Percentiles rank a stretch among this genome's conserved stretches.
Conservation (phyloP, 2,113 vertebrate genomes). For the Psittacus erithacus region DNA sequence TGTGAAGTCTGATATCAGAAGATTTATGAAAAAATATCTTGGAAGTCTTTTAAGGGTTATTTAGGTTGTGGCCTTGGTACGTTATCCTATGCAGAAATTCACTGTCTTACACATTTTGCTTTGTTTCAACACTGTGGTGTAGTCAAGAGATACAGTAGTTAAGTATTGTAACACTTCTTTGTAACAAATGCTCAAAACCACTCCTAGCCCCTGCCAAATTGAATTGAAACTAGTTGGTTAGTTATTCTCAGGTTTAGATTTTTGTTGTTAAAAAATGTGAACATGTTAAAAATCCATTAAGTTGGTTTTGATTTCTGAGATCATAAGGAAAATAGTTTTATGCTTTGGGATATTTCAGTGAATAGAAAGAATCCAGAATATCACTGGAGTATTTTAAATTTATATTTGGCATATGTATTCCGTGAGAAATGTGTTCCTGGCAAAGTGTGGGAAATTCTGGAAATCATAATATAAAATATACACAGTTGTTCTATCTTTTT, state of each 20-base stretch:
- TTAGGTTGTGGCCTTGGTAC: background rate
- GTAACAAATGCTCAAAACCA: background rate
- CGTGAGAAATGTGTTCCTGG: background rate
- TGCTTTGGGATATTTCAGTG: background rate
- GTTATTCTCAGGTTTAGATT: background rate
- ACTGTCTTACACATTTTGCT: background rate
- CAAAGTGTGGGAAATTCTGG: conserved; percentile 34
- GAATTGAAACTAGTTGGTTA: background rate
- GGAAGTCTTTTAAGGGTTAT: background rate
- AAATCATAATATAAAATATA: conserved; percentile 37
- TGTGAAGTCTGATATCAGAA: background rate
- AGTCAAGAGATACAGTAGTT: background rate
- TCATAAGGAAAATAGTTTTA: background rate
- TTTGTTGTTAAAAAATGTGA: background rate
- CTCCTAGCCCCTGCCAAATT: background rate
- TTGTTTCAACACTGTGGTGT: background rate
- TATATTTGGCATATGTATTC: background rate
- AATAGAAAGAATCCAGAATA: background rate
- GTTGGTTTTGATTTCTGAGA: background rate
- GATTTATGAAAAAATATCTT: background rate
- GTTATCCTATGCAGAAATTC: background rate
- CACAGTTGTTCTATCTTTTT: conserved; percentile 38
- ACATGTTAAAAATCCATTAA: background rate
- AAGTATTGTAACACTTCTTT: background rate
- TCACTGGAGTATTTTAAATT: background rate